Base-by-base conservation (phyloP, 1,140 invertebrate genomes). In the Coelopa frigida region DNA sequence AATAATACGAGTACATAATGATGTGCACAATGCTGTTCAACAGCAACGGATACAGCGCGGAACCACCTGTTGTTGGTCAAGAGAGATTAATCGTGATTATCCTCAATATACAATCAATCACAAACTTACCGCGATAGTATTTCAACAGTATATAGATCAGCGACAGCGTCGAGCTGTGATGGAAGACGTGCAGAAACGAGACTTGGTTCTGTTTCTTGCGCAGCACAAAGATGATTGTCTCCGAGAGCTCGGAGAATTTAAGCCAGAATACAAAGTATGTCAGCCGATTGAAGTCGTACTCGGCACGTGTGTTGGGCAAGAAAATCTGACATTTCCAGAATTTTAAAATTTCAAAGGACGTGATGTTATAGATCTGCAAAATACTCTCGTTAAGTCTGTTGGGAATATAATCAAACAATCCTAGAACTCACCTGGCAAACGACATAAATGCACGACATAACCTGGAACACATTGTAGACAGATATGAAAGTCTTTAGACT, bases 1-100 rank as follows among this genome's bases (percentile, higher is more conserved):
- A 74, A 59, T 93, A 93, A 62, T 92, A 92, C 0, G 75, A 68
- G 60, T 93, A 92, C 87, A 92, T 91, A 27, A 88, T 64, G 2
- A 83, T 80, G 72, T 73, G 78, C 2, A 88, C 77, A 45, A 75
- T 77, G 44, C 85, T 81, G 62, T 96, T 96, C 48, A 94, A 81
- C 4, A 85, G 59, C 3, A 84, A 81, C 0, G 87, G 79, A 18
- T 91, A 77, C 0, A 85, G 86, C 2, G 78, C 78, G 54, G 89
- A 84, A 12, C 83, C 84, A 54, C 86, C 86, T 77, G 70, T 52
- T 73, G 51, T 20, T 11, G 10, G 29, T 18, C 2, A 48, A 27
- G 14, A 17, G 35, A 41, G 35, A 8, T 20, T 18, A 27, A 24
- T 36, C 21, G 11, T 7, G 36, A 29, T 41, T 17, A 15, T 23